Evolutionary conservation across 2,113 vertebrate species (phyloP), one percentile per base, ranked within the genome.

Genomic region (Indicator maculatus): DNA sequence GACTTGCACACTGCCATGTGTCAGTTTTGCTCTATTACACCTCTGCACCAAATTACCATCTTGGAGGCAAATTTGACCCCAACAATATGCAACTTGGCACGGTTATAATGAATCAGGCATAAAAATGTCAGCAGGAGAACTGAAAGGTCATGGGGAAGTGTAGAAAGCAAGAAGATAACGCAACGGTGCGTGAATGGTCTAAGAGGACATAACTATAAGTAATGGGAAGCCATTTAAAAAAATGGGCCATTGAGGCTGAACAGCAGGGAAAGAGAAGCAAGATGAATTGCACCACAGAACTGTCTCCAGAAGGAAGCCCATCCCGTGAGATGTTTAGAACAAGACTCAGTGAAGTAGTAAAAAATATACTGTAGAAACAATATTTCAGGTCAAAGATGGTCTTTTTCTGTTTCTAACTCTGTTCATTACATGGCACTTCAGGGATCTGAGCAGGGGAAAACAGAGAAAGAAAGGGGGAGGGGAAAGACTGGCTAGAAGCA

Each of bases 211-310:
- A 89, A 89, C 66, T 63, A 24, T 60, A 85, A 86, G 50, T 91
- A 90, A 95, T 38, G 28, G 53, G 27, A 92, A 90, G 55, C 33
- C 50, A 83, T 88, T 81, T 60, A 5, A 74, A 72, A 95, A 63
- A 85, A 78, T 65, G 21, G 18, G 13, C 53, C 58, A 75, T 27
- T 86, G 52, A 83, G 30, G 30, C 23, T 78, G 69, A 95, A 70
- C 28, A 77, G n/a, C 33, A 86, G 50, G 65, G 38, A 77, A 77
- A 83, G 58, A 60, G 90, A 93, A 36, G 4, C 21, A 86, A 91
- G 84, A 91, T 44, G 1, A 86, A 81, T 86, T 90, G 80, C 58
- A 58, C n/a, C 76, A 64, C 69, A 41, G 47, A 91, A 65, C 24
- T 59, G 20, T 79, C 69, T 91, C 60, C 70, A 65, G 75, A 83